A percentile compares a stretch with the other conserved stretches of the same genome.
These are phyloP conservation scores for Drosophila seclusa DNA, from an alignment of 2,888 invertebrate species.

Conservation along the genomic window DNA sequence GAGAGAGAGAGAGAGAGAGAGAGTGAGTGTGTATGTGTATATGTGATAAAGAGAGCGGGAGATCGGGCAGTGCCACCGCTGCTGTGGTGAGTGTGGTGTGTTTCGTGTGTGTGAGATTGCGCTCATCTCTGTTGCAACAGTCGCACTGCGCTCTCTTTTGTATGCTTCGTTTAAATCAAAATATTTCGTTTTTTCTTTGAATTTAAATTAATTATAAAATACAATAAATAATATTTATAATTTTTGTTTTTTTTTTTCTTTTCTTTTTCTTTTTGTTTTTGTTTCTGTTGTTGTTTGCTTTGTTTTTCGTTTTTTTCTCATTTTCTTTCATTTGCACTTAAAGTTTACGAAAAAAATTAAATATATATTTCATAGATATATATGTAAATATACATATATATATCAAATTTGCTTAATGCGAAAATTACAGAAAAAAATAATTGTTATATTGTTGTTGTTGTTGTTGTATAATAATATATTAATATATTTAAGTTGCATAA, in stretches of 20 bases:
- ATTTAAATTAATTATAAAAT: constrained; percentile 73
- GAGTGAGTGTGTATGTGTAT: background rate
- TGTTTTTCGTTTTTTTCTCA: constrained; percentile 22
- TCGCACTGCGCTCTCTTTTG: constrained; percentile 39
- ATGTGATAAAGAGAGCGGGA: constrained; percentile 5
- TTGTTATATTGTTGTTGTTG: constrained; percentile 36
- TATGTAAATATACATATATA: constrained; percentile 38
- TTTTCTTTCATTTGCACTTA: constrained; percentile 45
- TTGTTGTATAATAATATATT: constrained; percentile 46
- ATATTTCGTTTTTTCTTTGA: constrained; percentile 34
- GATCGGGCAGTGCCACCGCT: constrained; percentile 10
- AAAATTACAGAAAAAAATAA: constrained; percentile 68
- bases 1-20: constrained; percentile 5
- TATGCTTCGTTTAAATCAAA: constrained; percentile 46
- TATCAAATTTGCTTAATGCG: constrained; percentile 58
- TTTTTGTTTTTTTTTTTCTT: constrained; percentile 38
- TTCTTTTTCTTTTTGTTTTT: constrained; percentile 22
- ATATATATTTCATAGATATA: constrained; percentile 40
- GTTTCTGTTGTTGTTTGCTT: constrained; percentile 52
- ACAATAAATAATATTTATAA: constrained; percentile 71
- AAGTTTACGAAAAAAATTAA: constrained; percentile 57
- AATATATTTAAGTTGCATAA: constrained; percentile 59
- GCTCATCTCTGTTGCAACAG: constrained; percentile 34
- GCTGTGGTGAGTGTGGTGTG: constrained; percentile 5
- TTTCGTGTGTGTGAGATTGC: constrained; percentile 18